Evolutionary conservation across 2,888 invertebrate genomes (phyloP), one percentile per base, ranked within the genome.

Genomic region (Pollenia labialis): DNA sequence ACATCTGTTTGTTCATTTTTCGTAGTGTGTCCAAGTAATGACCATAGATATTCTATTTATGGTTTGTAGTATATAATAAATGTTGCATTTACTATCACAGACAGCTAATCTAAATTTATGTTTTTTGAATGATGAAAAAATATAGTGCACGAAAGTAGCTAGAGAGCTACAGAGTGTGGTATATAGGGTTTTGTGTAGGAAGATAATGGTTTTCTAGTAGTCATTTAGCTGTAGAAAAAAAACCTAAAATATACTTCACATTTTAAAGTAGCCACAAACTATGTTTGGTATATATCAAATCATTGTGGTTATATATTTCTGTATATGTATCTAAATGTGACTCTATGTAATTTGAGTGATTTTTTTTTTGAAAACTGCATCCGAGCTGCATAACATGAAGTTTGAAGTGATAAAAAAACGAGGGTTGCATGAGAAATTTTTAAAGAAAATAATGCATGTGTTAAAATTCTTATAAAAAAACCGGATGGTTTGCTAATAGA

Each of bases 61-160:
- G 60, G 18, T 54, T 69, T 32, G 68, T 46, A 72, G 77, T 72
- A 74, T 77, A 74, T 79, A 81, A 87, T 81, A 87, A 83, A 87
- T 87, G 86, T 87, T 83, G 66, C 64, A 87, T 86, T 83, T 83
- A 76, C 86, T 81, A 83, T 74, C 86, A 83, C 71, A 87, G 76
- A 87, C 81, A 84, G 86, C 86, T 87, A 87, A 87, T 87, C 86
- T 84, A 77, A 87, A 87, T 87, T 87, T 87, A 87, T 87, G 86
- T 81, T 44, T 87, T 87, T 84, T 84, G 72, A 84, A 87, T 87
- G 86, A 87, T 87, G 83, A 83, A 87, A 83, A 80, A 75, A 52
- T 81, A 62, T 50, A 72, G 10, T 58, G 46, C 32, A 72, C 52
- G 64, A 79, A 69, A 50, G 16, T 56, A 62, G 10, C n/a, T 9